Percentiles rank a stretch among this genome's conserved stretches.
Conservation (phyloP, 1,140 invertebrate species). For the Trachelipus rathkii region DNA sequence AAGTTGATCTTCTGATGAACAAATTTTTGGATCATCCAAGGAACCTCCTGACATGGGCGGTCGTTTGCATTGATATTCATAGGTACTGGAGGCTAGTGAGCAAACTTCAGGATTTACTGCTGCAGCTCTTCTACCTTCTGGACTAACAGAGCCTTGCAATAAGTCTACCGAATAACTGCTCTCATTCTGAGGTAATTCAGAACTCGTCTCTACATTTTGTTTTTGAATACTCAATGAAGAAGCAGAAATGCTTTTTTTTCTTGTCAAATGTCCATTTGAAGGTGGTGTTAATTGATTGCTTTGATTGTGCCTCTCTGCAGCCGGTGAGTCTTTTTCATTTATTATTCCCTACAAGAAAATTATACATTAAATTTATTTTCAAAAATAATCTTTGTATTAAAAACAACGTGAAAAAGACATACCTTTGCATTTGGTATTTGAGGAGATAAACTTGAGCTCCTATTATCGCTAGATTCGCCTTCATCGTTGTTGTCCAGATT, state of each 20-base stretch:
- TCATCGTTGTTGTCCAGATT: neutral
- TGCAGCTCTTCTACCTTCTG: neutral
- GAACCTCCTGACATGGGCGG: neutral
- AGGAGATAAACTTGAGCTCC: neutral
- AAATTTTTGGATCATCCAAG: neutral
- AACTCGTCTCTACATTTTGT: neutral
- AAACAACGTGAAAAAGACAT: neutral
- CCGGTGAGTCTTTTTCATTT: neutral
- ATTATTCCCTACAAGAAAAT: neutral
- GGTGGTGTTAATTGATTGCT: neutral
- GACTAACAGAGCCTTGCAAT: neutral
- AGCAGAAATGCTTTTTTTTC: neutral
- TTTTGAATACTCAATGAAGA: neutral
- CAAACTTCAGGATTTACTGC: slow-evolving; percentile 6
- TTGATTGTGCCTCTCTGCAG: neutral
- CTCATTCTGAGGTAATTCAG: neutral
- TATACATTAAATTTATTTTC: neutral
- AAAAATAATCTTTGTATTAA: neutral
- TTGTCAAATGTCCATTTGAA: neutral
- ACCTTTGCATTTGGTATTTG: neutral
- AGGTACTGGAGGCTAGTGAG: neutral
- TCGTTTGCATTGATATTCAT: neutral
- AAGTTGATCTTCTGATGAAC: neutral
- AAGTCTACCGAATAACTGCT: neutral
- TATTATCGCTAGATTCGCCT: neutral